Conservation (phyloP, 2,113 vertebrate genomes). For the Myiagra hebetior region DNA sequence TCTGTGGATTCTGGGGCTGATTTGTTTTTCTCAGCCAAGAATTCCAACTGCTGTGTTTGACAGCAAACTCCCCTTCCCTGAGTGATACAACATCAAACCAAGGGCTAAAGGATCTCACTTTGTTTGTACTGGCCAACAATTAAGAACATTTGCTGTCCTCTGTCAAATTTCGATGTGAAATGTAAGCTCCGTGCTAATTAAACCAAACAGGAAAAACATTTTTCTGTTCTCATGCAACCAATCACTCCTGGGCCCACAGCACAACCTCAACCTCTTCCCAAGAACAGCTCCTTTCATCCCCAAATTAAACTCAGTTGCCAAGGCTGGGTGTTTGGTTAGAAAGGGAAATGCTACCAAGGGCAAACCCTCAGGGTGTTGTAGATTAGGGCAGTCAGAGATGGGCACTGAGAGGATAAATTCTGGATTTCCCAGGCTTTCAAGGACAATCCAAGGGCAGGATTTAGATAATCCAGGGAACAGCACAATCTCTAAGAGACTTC, state of each 20-base stretch:
- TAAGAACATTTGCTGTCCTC: constrained; percentile 25
- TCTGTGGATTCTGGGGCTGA: not conserved
- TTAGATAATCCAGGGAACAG: not conserved
- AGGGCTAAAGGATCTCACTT: not conserved
- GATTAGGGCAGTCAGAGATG: not conserved
- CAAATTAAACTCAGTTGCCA: not conserved
- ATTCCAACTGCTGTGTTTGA: not conserved
- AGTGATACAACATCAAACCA: not conserved
- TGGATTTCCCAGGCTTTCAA: not conserved
- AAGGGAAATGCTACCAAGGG: not conserved
- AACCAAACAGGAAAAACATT: constrained; percentile 53
- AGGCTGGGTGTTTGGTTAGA: not conserved
- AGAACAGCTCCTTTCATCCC: not conserved
- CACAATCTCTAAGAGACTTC: not conserved
- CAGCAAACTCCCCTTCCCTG: not conserved
- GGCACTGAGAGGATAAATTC: not conserved
- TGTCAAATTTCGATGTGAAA: constrained; percentile 25
- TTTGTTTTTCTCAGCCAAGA: not conserved
- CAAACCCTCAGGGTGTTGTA: not conserved
- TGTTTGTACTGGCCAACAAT: constrained; percentile 27
- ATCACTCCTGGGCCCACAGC: not conserved
- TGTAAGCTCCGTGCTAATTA: constrained; percentile 28
- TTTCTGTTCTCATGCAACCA: constrained; percentile 17
- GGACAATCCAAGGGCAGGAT: not conserved
- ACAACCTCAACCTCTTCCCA: not conserved